Conservation (phyloP, 2,797 vertebrate species). For the Anguilla anguilla region DNA sequence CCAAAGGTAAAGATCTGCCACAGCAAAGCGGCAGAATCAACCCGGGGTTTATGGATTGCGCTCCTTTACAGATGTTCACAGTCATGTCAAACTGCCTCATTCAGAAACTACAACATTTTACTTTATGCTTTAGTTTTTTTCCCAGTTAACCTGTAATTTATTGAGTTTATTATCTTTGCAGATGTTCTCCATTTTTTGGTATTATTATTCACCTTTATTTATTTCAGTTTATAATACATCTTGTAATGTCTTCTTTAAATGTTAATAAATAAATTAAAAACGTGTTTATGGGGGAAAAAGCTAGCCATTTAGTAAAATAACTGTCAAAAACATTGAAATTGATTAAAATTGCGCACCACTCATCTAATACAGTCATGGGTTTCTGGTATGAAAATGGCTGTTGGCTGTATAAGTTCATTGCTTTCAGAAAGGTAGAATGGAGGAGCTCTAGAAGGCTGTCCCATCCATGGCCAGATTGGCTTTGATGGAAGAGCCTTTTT, state of each 20-base stretch:
- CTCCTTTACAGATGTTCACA: not conserved
- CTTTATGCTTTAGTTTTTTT: not conserved
- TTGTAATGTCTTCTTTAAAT: not conserved
- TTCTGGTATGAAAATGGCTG: not conserved
- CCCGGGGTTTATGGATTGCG: not conserved
- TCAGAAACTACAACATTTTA: not conserved
- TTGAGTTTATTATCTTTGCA: not conserved
- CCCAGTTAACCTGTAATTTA: not conserved
- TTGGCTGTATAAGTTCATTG: not conserved
- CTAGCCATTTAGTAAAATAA: too few relatives aligned
- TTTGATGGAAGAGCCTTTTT: not conserved
- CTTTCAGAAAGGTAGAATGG: not conserved
- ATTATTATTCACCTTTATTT: not conserved
- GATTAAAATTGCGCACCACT: too few relatives aligned
- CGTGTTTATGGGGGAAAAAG: too few relatives aligned
- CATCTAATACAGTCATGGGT: too few relatives aligned
- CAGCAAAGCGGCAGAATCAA: not conserved
- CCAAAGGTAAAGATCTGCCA: constrained; percentile 86
- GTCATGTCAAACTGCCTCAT: not conserved
- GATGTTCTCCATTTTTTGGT: not conserved
- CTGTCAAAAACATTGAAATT: too few relatives aligned
- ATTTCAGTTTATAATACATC: not conserved
- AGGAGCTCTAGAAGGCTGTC: not conserved
- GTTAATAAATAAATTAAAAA: not conserved
- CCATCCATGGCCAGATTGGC: not conserved